phyloP scores from a whole-genome alignment of 2,888 invertebrate genomes.

The Troides oblongomaculatus region DNA sequence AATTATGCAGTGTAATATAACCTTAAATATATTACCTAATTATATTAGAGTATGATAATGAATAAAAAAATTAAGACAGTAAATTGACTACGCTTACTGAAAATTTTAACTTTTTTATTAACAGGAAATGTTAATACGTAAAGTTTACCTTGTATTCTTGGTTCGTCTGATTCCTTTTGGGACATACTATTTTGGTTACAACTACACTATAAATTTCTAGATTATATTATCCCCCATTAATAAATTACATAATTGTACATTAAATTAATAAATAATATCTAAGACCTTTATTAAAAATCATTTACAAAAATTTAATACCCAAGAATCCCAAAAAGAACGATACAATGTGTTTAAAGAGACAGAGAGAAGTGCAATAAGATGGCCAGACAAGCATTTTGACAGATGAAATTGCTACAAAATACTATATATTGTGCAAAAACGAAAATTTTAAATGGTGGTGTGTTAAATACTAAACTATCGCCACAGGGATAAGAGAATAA shows the following conservation, averaged over 20 bases:
- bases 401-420: neutral
- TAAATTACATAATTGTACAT: no score
- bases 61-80: neutral
- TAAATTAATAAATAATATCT: neutral
- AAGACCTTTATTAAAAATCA: neutral
- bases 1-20: neutral
- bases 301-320: slow-evolving; percentile 25
- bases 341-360: slow-evolving; percentile 20
- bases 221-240: slow-evolving; percentile 5
- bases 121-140: neutral
- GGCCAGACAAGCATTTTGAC: slow-evolving; percentile 16
- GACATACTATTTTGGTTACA: slow-evolving; percentile 29
- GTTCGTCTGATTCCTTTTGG: slow-evolving; percentile 33
- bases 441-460: no score
- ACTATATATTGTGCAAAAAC: no score
- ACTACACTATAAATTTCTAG: slow-evolving; percentile 11
- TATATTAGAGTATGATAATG: neutral
- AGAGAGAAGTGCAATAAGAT: slow-evolving; percentile 6
- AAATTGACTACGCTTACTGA: neutral
- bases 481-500: neutral
- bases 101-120: neutral
- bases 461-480: neutral
- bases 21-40: neutral
- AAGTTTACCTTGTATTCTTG: slow-evolving; percentile 46
- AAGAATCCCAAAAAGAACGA: slow-evolving; percentile 20